Base-by-base conservation (phyloP, 2,113 vertebrate genomes). In the Nicator chloris region DNA sequence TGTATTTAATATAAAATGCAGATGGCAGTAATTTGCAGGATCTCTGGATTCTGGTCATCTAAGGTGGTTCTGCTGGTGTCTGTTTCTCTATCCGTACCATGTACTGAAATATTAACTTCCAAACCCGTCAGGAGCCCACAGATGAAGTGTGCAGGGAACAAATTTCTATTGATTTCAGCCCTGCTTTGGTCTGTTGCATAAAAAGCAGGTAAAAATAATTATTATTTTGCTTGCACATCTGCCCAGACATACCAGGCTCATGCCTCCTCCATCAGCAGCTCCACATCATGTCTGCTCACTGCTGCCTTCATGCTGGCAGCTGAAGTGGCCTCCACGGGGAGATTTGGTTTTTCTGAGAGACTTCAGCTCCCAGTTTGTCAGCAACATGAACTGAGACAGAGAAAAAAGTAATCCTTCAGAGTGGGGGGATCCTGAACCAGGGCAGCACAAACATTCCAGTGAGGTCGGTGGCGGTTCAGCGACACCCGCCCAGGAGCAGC, bases 381-480 rank as follows among this genome's bases (percentile, higher is more conserved):
- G 40, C 28, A 88, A n/a, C 7, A 9, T 13, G 24, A 60, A 31
- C 51, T 24, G 33, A 26, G 35, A 35, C 8, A 19, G 27, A 42
- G 22, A 5, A 31, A 40, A 44, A 35, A 26, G 4, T 4, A 31
- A 2, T 4, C 47, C n/a, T 56, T 30, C 10, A 5, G 15, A 5
- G 4, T 31, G 49, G 10, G 23, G 42, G 42, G 54, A 22, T 42
- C 10, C 35, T 42, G 49, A 35, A 15, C 17, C 0, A 0, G 42
- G 91, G 60, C 53, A 4, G 84, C 50, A 49, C 42, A 35, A 35
- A 40, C 24, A 65, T 15, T 24, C 42, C 8, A 0, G 21, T 0
- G 3, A 20, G 64, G 39, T 30, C 6, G 6, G 21, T 2, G 3
- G 20, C 6, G 64, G 37, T 27, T 20, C 47, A 24, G 40, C 2